Percentiles rank a stretch among this genome's conserved stretches.
These are phyloP conservation scores for Stratiolaelaps scimitus DNA, from an alignment of 1,140 invertebrate genomes.

Conservation along the genomic window DNA sequence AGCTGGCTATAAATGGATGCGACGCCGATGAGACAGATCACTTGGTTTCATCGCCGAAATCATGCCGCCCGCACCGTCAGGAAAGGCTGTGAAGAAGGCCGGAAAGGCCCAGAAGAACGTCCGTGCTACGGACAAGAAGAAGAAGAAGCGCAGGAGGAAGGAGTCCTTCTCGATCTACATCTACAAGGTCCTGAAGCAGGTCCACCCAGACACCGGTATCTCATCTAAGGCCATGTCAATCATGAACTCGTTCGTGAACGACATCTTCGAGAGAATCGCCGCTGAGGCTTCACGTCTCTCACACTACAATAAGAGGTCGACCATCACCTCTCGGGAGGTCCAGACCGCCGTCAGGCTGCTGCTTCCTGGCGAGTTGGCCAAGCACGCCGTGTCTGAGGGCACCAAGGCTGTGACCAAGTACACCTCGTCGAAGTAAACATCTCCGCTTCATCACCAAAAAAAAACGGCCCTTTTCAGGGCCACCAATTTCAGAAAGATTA, in stretches of 20 bases:
- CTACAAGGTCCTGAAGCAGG: conserved; percentile 58
- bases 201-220: conserved; percentile 56
- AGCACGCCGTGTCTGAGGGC: conserved; percentile 38
- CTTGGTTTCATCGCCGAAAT: not conserved
- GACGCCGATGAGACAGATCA: too few species aligned
- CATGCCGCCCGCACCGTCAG: conserved; percentile 38
- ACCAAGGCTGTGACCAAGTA: conserved; percentile 50
- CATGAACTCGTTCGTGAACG: conserved; percentile 32
- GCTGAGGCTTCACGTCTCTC: conserved; percentile 40
- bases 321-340: conserved; percentile 47
- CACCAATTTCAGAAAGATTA: conserved; percentile 5
- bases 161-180: conserved; percentile 56
- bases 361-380: conserved; percentile 49
- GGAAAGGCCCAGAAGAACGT: conserved; percentile 40
- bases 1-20: too few species aligned
- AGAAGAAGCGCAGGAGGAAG: conserved; percentile 43
- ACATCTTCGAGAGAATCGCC: conserved; percentile 32
- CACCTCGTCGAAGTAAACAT: conserved; percentile 45
- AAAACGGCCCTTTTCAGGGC: conserved; percentile 26
- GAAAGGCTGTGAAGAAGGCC: conserved; percentile 40
- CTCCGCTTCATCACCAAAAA: not conserved
- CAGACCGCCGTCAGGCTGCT: conserved; percentile 44
- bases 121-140: conserved; percentile 36
- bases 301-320: conserved; percentile 47
- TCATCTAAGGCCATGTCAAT: conserved; percentile 40